A percentile compares a stretch with the other conserved stretches of the same genome.
These are phyloP conservation scores for Pristionchus mayeri DNA, from an alignment of 2,888 invertebrate genomes.

Conservation along the genomic window DNA sequence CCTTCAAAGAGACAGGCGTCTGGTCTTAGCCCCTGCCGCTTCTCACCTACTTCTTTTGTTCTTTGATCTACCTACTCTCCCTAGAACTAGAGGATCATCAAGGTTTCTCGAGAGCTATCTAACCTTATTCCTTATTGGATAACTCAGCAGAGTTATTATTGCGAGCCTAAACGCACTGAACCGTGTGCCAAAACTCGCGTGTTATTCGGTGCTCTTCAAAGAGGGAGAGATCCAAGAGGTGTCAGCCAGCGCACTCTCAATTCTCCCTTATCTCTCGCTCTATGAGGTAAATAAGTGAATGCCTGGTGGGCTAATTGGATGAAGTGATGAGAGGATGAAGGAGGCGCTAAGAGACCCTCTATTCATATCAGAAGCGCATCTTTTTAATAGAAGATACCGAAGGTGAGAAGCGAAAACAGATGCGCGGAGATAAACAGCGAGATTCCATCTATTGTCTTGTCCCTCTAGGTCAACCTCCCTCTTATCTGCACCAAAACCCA, in stretches of 20 bases:
- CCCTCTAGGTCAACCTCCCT: not conserved
- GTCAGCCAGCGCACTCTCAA: too few relatives aligned
- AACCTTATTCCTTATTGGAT: too few relatives aligned
- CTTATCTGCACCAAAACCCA: slow-evolving; percentile 19
- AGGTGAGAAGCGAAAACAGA: slow-evolving; percentile 18
- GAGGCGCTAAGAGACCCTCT: not conserved
- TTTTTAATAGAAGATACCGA: not conserved
- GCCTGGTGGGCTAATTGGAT: slow-evolving; percentile 9
- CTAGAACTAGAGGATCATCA: too few relatives aligned
- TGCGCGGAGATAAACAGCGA: not conserved
- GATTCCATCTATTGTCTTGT: slow-evolving; percentile 9
- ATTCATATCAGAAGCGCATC: not conserved
- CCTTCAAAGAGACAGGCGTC: slow-evolving; percentile 33
- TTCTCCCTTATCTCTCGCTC: too few relatives aligned
- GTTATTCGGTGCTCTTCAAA: slow-evolving; percentile 10
- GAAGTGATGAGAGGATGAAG: not conserved
- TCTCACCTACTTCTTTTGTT: slow-evolving; percentile 2
- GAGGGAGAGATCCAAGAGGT: not conserved
- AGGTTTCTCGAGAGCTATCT: too few relatives aligned
- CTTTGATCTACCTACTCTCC: not conserved
- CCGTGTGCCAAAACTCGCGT: slow-evolving; percentile 2
- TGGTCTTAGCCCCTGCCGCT: not conserved
- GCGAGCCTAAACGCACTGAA: not conserved
- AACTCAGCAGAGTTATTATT: too few relatives aligned
- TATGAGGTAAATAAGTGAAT: too few relatives aligned